Evolutionary conservation across 2,888 invertebrate genomes (phyloP), one percentile per base, ranked within the genome.

Genomic region (Ennomos fuscantarius): DNA sequence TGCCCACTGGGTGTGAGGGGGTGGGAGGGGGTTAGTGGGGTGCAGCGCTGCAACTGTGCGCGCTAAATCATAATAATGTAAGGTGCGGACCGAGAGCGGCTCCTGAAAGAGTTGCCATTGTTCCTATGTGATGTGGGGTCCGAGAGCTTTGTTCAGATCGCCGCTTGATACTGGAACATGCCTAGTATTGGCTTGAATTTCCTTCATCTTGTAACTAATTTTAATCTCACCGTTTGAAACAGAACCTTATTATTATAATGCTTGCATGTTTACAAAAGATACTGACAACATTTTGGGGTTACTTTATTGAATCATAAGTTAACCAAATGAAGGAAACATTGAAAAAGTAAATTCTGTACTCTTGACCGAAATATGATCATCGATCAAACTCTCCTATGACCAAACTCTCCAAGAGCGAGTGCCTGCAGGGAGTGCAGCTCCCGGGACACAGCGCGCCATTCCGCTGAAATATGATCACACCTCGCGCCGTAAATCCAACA

Each of bases 51-150:
- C 89, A 89, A 87, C 89, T 84, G 81, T 79, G 82, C 76, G 74
- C 77, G 78, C 79, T 89, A 90, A 87, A 90, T 90, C 90, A 90
- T 89, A 88, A 87, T 87, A 90, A 89, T 86, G 84, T 84, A 82
- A 86, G 84, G 85, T 83, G 81, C 78, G 75, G 78, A 76, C 71
- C 76, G 78, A 70, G 74, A 75, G 72, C 48, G 70, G 66, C 69
- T 61, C 69, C 67, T 65, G 65, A 68, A 71, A 69, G 69, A 74
- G 73, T 53, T 48, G 58, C 48, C 51, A 60, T 56, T 61, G 49
- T 65, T 62, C 66, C 55, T 44, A 51, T 59, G 54, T 59, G 61
- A 62, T 66, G 55, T 55, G 57, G 55, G 56, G 43, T 62, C 63
- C 69, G 63, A 70, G 70, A 75, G 52, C 52, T 54, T 52, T 53